Conservation (phyloP, 2,113 vertebrate species). For the Eubucco bourcierii region DNA sequence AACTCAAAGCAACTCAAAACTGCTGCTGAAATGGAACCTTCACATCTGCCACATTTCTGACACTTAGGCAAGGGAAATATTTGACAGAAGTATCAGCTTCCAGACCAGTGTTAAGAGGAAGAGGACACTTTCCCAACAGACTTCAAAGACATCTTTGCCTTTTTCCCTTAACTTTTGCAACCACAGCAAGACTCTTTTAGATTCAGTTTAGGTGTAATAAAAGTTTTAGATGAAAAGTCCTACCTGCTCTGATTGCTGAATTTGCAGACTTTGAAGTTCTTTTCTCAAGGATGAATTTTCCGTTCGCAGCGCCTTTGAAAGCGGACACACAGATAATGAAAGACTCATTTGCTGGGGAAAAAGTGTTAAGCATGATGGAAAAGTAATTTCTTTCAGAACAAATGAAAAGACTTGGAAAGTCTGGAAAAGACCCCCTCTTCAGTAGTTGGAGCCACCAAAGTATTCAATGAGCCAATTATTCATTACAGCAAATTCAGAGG, state of each 20-base stretch:
- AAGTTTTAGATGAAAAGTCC: conserved; percentile 56
- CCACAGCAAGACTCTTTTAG: conserved; percentile 48
- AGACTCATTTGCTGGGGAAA: background rate
- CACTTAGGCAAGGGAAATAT: background rate
- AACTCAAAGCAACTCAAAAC: background rate
- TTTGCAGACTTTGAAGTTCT: conserved; percentile 83
- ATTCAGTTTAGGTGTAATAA: conserved; percentile 51
- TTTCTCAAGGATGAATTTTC: conserved; percentile 82
- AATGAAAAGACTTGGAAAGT: conserved; percentile 29
- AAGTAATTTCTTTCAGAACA: conserved; percentile 6
- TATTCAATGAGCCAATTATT: background rate
- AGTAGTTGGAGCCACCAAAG: background rate
- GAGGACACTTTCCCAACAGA: conserved; percentile 13
- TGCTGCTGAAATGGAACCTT: background rate
- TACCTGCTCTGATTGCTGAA: conserved; percentile 85
- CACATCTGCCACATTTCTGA: background rate
- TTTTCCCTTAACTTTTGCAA: conserved; percentile 44
- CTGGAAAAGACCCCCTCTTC: background rate
- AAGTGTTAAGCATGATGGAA: conserved; percentile 20
- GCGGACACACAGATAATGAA: conserved; percentile 48
- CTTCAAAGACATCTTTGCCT: conserved; percentile 56
- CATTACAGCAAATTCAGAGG: background rate
- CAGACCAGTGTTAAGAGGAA: background rate
- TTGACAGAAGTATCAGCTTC: background rate
- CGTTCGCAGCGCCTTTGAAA: conserved; percentile 80